Evolutionary conservation across 2,113 vertebrate species (phyloP).

Genomic region (Vidua macroura): DNA sequence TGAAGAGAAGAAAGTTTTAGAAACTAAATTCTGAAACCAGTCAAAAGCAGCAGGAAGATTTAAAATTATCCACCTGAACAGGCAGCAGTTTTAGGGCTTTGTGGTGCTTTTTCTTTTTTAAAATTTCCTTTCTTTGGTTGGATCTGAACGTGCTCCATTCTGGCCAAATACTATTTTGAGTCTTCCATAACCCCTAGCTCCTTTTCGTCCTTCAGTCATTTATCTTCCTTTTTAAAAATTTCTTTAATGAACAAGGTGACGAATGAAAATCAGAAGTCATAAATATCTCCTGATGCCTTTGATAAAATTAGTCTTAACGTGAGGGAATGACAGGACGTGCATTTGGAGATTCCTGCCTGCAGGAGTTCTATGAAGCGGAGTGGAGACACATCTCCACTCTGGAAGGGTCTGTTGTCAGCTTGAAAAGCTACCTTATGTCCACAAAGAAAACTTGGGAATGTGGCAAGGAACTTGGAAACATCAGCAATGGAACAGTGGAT

Average conservation of each 20-base stretch:
- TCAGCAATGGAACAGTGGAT: not conserved
- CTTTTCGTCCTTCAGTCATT: not conserved
- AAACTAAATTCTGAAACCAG: not conserved
- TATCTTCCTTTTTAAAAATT: not conserved
- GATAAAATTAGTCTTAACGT: not conserved
- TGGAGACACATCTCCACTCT: not conserved
- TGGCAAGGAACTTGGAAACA: not conserved
- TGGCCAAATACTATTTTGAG: not conserved
- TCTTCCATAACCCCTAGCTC: not conserved
- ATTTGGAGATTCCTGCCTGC: not conserved
- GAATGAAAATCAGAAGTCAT: not conserved
- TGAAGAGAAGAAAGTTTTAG: not conserved
- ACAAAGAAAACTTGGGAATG: not conserved
- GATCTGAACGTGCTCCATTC: not conserved
- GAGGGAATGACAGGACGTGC: not conserved
- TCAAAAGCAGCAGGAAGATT: not conserved
- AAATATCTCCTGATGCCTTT: not conserved
- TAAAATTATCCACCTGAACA: not conserved
- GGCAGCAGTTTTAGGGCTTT: not conserved
- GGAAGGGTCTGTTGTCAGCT: not conserved
- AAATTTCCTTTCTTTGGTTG: not conserved
- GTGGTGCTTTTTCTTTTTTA: not conserved
- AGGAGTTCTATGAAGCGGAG: not conserved
- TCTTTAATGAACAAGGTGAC: not conserved
- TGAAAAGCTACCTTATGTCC: not conserved